Conservation (phyloP, 2,888 invertebrate genomes). For the Drosophila anomelani region DNA sequence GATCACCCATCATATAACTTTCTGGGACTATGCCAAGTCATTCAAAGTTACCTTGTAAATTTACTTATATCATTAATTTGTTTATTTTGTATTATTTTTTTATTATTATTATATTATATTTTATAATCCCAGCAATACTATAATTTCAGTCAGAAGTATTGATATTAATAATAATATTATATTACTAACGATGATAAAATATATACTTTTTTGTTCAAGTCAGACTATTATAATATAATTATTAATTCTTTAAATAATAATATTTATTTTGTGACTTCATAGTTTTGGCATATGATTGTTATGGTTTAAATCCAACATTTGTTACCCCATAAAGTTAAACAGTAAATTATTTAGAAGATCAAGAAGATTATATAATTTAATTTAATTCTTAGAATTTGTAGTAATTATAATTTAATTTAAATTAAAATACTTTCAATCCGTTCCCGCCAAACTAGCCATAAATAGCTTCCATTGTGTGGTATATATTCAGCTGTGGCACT, state of each 20-base stretch:
- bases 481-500: neutral
- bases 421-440: neutral
- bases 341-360: neutral
- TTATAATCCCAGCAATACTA: too few relatives aligned
- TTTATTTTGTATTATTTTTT: too few relatives aligned
- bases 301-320: neutral
- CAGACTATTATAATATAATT: too few relatives aligned
- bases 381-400: neutral
- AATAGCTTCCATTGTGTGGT: neutral
- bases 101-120: too few relatives aligned
- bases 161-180: too few relatives aligned
- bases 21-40: neutral
- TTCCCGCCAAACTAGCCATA: neutral
- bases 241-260: too few relatives aligned
- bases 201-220: too few relatives aligned
- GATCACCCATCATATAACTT: neutral
- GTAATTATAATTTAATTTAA: neutral
- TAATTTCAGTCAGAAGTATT: too few relatives aligned
- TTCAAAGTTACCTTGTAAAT: neutral
- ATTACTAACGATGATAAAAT: too few relatives aligned
- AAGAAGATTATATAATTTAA: neutral
- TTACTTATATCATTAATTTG: too few relatives aligned
- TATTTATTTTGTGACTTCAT: neutral
- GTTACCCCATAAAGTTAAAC: neutral
- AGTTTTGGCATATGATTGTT: neutral